phyloP scores from a whole-genome alignment of 2,797 vertebrate species.

The Rhabdophis nuchalis region DNA sequence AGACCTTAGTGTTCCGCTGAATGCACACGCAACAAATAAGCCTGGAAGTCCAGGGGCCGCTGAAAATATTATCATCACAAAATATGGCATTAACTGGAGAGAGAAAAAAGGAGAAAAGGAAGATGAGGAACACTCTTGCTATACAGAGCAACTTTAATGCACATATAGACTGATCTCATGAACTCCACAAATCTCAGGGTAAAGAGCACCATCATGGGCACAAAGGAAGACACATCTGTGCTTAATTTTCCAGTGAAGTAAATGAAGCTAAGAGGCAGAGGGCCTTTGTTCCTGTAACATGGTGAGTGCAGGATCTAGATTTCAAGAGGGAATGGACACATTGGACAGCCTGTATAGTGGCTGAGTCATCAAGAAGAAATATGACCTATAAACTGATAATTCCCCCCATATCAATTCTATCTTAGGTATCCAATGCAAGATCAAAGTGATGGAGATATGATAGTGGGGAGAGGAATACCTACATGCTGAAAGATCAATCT shows the following conservation, averaged over 20 bases:
- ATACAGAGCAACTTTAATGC: neutral
- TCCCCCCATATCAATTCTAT: neutral
- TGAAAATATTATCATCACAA: conserved; percentile 82
- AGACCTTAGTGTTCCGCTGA: conserved; percentile 82
- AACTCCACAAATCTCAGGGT: neutral
- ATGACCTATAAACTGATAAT: neutral
- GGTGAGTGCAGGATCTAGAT: neutral
- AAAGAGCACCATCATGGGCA: neutral
- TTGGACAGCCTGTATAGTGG: too few species aligned
- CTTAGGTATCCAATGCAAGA: neutral
- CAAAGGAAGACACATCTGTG: neutral
- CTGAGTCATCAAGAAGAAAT: neutral
- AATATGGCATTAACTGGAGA: conserved; percentile 79
- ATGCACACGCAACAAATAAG: conserved; percentile 82
- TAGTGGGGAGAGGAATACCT: neutral
- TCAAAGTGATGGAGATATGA: neutral
- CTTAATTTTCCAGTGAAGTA: neutral
- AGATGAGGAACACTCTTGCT: neutral
- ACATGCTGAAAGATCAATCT: neutral
- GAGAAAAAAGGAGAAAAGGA: neutral
- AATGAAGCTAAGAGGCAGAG: neutral
- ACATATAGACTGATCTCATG: neutral
- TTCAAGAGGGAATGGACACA: neutral
- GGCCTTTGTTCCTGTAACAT: neutral
- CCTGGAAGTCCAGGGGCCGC: conserved; percentile 77